Conservation (phyloP, 2,113 vertebrate genomes). For the Theropithecus gelada region DNA sequence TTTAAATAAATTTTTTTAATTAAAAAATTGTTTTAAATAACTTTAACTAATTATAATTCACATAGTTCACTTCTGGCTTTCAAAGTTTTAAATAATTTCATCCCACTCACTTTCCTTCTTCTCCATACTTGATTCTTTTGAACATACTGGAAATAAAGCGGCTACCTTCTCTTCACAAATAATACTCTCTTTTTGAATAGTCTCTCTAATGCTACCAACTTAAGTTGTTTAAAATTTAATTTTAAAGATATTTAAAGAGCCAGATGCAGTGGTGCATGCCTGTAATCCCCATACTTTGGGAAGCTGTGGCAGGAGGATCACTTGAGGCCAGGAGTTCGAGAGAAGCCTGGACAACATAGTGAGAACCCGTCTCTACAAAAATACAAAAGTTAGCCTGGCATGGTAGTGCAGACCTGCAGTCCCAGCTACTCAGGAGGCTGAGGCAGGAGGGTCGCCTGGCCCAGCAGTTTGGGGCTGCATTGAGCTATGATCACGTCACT, state of each 20-base stretch:
- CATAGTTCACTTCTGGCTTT: conserved; percentile 22
- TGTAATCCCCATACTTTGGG: neutral
- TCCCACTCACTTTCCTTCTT: neutral
- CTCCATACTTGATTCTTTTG: neutral
- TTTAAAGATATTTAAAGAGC: conserved; percentile 7
- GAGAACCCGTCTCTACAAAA: neutral
- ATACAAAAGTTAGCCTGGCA: neutral
- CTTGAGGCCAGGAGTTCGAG: neutral
- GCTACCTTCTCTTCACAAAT: neutral
- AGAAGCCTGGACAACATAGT: neutral
- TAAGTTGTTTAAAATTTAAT: neutral
- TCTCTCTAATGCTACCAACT: neutral
- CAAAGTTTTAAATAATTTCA: conserved; percentile 21
- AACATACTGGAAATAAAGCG: neutral
- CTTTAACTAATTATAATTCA: neutral
- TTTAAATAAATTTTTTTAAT: neutral
- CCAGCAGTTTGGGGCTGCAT: neutral
- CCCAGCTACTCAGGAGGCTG: neutral
- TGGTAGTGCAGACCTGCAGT: neutral
- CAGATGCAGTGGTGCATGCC: neutral
- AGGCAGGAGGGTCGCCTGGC: neutral
- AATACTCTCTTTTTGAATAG: neutral
- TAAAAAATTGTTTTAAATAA: neutral
- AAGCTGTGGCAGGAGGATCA: neutral
- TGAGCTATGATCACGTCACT: neutral